A percentile compares a stretch with the other conserved stretches of the same genome.
Evolutionary conservation across 2,113 vertebrate species (phyloP).

Genomic region (Salvator merianae): DNA sequence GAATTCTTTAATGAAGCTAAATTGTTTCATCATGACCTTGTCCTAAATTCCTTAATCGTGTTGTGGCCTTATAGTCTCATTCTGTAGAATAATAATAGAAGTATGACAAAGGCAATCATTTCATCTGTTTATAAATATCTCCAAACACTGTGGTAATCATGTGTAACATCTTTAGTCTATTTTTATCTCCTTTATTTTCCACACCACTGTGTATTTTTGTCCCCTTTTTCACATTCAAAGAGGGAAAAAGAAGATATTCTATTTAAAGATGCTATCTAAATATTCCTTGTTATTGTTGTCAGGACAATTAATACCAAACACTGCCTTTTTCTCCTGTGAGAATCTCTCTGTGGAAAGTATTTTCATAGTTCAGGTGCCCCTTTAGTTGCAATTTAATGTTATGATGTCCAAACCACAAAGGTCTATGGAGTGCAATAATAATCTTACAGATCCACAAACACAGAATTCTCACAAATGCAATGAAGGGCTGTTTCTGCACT

Average conservation of each 20-base stretch:
- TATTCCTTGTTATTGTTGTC: not conserved
- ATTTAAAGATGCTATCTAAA: not conserved
- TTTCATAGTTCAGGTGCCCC: constrained; percentile 51
- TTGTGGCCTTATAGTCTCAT: not conserved
- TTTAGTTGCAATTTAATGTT: not conserved
- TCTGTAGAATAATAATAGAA: not conserved
- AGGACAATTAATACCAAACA: not conserved
- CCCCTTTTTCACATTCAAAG: not conserved
- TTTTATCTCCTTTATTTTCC: not conserved
- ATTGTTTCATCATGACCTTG: not conserved
- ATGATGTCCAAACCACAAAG: not conserved
- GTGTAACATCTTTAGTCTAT: not conserved
- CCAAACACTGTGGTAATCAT: not conserved
- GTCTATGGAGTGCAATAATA: not conserved
- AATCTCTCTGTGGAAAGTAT: constrained; percentile 47
- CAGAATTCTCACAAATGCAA: constrained; percentile 48
- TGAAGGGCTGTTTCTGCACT: no score
- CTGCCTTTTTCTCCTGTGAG: constrained; percentile 33
- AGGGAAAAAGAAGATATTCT: constrained; percentile 3
- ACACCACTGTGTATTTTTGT: not conserved
- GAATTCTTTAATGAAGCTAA: constrained; percentile 2
- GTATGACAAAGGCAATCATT: not conserved
- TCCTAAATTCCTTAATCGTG: constrained; percentile 2
- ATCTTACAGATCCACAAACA: constrained; percentile 2
- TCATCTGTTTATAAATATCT: not conserved